phyloP scores from a whole-genome alignment of 2,888 invertebrate species.

The Arrhopalites spinosus region DNA sequence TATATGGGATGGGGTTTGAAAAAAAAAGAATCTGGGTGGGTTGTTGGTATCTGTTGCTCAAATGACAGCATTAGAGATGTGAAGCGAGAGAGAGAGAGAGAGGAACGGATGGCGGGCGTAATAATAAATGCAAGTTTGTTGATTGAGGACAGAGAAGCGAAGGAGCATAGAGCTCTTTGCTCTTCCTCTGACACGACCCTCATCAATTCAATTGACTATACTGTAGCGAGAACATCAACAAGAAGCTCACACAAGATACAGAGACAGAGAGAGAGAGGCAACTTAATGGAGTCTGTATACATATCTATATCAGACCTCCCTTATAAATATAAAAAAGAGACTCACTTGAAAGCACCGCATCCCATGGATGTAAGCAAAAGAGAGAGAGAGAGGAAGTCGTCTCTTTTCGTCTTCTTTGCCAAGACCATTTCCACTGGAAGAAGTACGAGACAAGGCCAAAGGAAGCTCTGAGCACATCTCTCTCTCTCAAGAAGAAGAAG shows the following conservation, averaged over 20 bases:
- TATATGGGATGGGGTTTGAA: no score
- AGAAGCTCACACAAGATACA: background rate
- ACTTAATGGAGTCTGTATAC: background rate
- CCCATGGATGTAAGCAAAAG: background rate
- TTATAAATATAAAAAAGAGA: background rate
- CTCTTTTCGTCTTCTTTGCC: background rate
- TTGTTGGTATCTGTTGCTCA: no score
- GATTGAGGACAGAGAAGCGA: no score
- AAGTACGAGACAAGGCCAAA: background rate
- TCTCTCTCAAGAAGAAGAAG: no score
- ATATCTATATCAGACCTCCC: background rate
- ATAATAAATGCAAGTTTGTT: no score
- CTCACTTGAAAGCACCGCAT: background rate
- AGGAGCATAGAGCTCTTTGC: no score
- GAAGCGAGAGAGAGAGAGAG: no score
- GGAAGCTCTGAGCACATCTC: background rate
- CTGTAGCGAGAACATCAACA: background rate
- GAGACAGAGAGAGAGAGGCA: background rate
- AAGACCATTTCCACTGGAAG: background rate
- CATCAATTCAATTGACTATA: no score
- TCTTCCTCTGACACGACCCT: no score
- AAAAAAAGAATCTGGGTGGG: no score
- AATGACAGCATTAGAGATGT: no score
- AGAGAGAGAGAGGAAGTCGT: background rate
- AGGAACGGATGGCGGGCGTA: no score